Evolutionary conservation across 2,113 vertebrate species (phyloP).

Genomic region (Hemiprocne comata): DNA sequence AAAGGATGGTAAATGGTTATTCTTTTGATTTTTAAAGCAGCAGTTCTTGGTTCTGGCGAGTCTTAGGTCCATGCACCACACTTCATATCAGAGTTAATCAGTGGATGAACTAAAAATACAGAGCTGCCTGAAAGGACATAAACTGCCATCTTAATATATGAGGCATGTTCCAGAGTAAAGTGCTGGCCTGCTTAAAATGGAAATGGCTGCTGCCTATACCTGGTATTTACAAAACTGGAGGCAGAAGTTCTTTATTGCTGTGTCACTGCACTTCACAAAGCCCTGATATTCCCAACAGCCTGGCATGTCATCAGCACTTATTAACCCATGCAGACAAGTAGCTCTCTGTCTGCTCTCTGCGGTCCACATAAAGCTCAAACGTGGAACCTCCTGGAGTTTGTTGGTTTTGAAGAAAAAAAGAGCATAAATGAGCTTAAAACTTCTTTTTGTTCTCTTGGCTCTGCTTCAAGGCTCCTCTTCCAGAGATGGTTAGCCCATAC

Average conservation of each 20-base stretch:
- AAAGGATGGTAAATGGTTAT: neutral
- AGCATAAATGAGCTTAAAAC: neutral
- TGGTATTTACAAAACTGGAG: slow-evolving; percentile 12
- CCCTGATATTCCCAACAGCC: neutral
- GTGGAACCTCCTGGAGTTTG: neutral
- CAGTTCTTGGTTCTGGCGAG: neutral
- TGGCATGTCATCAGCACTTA: neutral
- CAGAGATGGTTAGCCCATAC: neutral
- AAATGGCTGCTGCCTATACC: slow-evolving; percentile 31
- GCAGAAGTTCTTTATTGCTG: slow-evolving; percentile 18
- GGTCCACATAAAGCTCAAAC: neutral
- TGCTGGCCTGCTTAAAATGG: slow-evolving; percentile 54
- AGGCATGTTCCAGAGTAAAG: slow-evolving; percentile 32
- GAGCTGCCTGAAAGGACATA: slow-evolving; percentile 46
- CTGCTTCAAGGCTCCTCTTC: neutral
- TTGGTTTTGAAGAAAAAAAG: neutral
- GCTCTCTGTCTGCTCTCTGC: neutral
- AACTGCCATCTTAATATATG: slow-evolving; percentile 26
- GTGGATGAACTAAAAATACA: slow-evolving; percentile 37
- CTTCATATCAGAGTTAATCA: neutral
- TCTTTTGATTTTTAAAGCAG: neutral
- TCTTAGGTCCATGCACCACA: neutral
- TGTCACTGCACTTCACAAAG: neutral
- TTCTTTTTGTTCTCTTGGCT: neutral
- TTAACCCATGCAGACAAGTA: neutral